Evolutionary conservation across 2,888 invertebrate species (phyloP).

Genomic region (Pseudeuparius sepicola): DNA sequence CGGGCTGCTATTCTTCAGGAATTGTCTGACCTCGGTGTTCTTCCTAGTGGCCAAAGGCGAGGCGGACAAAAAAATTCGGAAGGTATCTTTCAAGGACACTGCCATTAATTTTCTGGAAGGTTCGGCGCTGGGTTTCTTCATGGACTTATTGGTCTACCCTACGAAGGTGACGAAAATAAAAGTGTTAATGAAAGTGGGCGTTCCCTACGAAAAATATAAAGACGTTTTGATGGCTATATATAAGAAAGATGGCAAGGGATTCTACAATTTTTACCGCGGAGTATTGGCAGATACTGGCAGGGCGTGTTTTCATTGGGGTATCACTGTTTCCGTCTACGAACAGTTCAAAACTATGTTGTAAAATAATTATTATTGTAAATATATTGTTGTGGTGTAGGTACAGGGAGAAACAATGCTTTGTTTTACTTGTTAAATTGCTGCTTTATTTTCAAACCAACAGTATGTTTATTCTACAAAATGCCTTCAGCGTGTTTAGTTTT

Average conservation of each 20-base stretch:
- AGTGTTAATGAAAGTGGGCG: constrained; percentile 21
- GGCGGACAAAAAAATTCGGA: too few species aligned
- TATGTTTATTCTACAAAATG: too few species aligned
- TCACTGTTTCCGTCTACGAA: constrained; percentile 20
- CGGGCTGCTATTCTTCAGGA: constrained; percentile 17
- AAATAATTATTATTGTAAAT: too few species aligned
- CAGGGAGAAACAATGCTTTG: too few species aligned
- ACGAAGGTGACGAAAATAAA: constrained; percentile 22
- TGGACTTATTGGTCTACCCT: constrained; percentile 22
- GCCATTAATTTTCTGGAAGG: constrained; percentile 20
- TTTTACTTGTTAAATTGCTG: too few species aligned
- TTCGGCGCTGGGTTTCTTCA: constrained; percentile 18
- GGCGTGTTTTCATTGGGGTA: constrained; percentile 22
- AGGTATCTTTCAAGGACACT: constrained; percentile 11
- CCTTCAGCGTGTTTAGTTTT: too few species aligned
- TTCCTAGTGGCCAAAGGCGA: constrained; percentile 14
- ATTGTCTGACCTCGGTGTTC: constrained; percentile 19
- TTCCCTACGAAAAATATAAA: constrained; percentile 11
- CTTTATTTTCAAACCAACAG: too few species aligned
- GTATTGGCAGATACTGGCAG: constrained; percentile 15
- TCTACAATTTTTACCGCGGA: constrained; percentile 22
- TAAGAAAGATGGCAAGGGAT: constrained; percentile 15
- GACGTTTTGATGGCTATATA: constrained; percentile 18
- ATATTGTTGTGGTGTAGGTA: too few species aligned
- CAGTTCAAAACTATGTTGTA: too few species aligned